A percentile compares a stretch with the other conserved stretches of the same genome.
Conservation (phyloP, 1,140 invertebrate genomes). For the Pinna nobilis region DNA sequence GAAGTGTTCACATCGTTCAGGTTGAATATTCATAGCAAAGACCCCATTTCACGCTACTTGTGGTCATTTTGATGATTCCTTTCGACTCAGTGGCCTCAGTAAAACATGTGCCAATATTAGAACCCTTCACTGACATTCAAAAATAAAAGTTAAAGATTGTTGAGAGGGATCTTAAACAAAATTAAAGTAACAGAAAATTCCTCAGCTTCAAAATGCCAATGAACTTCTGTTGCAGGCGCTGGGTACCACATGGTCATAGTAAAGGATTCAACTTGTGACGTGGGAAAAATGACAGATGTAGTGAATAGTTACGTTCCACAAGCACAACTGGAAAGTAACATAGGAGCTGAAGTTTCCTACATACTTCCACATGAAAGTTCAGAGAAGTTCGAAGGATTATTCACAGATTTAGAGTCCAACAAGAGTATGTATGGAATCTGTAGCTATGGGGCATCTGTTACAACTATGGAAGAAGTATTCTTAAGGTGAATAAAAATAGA, state of each 20-base stretch:
- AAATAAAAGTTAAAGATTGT: too few relatives aligned
- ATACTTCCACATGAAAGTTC: constrained; percentile 71
- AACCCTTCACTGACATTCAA: too few relatives aligned
- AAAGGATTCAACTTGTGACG: constrained; percentile 76
- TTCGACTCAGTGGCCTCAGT: too few relatives aligned
- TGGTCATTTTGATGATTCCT: too few relatives aligned
- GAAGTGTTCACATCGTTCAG: too few relatives aligned
- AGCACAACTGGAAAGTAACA: constrained; percentile 67
- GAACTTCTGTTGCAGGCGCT: constrained; percentile 58
- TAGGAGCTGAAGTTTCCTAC: constrained; percentile 70
- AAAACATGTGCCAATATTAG: too few relatives aligned
- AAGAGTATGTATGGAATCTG: constrained; percentile 80
- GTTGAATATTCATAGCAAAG: too few relatives aligned
- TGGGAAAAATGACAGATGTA: constrained; percentile 65
- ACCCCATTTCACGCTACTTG: too few relatives aligned
- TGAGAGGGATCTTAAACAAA: too few relatives aligned
- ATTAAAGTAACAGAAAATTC: too few relatives aligned
- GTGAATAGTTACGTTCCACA: constrained; percentile 60
- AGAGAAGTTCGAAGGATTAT: constrained; percentile 74
- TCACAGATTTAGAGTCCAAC: constrained; percentile 80
- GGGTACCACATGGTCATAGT: constrained; percentile 72
- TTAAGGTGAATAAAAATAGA: constrained; percentile 79
- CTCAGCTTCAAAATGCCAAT: too few relatives aligned
- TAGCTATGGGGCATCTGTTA: constrained; percentile 86
- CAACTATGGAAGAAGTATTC: constrained; percentile 92